These are phyloP conservation scores for Lepidonotus clava DNA, from an alignment of 2,888 invertebrate genomes.

Conservation along the genomic window DNA sequence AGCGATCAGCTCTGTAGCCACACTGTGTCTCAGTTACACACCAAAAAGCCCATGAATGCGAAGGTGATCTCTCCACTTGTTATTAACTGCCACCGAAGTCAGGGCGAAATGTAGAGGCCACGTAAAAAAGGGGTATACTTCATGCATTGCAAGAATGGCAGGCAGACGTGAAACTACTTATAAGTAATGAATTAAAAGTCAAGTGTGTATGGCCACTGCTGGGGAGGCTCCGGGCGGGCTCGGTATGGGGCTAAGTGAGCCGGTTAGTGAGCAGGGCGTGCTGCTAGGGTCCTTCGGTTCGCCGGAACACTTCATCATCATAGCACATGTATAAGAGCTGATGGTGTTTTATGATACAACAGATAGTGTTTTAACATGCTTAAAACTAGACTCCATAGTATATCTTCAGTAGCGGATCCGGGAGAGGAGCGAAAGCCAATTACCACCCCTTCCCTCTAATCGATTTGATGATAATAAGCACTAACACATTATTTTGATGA, in stretches of 20 bases:
- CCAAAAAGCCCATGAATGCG: neutral
- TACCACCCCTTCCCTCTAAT: too few species aligned
- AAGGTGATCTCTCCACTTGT: neutral
- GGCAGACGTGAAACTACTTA: neutral
- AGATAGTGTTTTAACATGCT: neutral
- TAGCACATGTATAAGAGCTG: neutral
- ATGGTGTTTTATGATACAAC: neutral
- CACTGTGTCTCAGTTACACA: neutral
- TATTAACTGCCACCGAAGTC: neutral
- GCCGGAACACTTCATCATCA: neutral
- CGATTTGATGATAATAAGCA: too few species aligned
- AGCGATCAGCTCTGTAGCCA: neutral
- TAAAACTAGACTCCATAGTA: neutral
- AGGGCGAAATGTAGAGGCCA: neutral
- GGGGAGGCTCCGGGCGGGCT: neutral
- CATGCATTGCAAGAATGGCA: conserved; percentile 19
- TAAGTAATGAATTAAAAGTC: neutral
- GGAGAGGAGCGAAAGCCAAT: too few species aligned
- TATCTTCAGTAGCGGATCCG: neutral
- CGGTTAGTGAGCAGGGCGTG: neutral
- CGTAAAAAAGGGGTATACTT: neutral
- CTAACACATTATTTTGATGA: too few species aligned
- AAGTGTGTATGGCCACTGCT: neutral
- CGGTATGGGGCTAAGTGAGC: neutral
- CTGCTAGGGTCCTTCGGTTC: neutral